Conservation (phyloP, 2,113 vertebrate genomes). For the Sigmodon hispidus region DNA sequence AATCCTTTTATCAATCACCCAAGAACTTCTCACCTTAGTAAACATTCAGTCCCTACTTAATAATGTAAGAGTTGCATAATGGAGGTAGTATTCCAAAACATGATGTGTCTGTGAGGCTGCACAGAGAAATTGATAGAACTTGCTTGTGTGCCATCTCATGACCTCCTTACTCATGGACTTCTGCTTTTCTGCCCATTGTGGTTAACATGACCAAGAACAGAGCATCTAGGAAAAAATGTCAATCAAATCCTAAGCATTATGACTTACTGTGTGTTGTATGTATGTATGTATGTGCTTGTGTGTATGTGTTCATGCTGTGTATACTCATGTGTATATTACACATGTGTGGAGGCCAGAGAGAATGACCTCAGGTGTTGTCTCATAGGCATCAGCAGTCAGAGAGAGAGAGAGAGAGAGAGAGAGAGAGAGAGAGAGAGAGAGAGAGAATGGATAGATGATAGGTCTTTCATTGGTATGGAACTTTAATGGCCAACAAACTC, state of each 20-base stretch:
- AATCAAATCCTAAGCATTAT: neutral
- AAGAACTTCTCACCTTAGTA: too few species aligned
- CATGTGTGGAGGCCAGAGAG: neutral
- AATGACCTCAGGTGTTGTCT: neutral
- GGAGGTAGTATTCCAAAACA: neutral
- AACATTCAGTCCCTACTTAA: neutral
- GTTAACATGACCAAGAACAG: neutral
- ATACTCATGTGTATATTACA: too few species aligned
- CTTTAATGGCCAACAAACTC: neutral
- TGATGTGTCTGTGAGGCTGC: neutral
- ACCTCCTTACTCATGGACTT: neutral
- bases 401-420: neutral
- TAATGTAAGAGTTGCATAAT: neutral
- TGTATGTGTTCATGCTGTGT: neutral
- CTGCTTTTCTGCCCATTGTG: neutral
- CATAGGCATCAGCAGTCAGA: neutral
- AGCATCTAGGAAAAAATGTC: neutral
- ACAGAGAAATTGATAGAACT: neutral
- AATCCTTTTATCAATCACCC: too few species aligned
- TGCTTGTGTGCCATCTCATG: fast-evolving
- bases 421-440: neutral
- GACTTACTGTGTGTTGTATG: neutral
- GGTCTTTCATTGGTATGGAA: neutral
- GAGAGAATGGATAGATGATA: neutral
- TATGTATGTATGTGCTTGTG: neutral